phyloP scores from a whole-genome alignment of 2,113 vertebrate genomes.

The Crocuta crocuta region DNA sequence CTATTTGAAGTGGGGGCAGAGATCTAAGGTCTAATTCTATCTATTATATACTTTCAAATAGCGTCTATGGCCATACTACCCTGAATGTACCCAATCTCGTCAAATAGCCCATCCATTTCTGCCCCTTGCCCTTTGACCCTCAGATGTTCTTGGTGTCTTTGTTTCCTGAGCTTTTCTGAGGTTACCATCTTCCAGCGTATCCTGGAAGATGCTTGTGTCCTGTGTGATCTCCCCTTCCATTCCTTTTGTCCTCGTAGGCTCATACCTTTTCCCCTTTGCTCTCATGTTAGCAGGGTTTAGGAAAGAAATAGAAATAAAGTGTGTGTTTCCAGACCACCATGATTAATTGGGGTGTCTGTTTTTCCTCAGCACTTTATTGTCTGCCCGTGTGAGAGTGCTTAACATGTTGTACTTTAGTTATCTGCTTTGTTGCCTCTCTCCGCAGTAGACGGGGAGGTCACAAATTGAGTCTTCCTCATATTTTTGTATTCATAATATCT shows the following conservation, averaged over 20 bases:
- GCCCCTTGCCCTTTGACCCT: not conserved
- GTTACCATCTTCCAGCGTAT: not conserved
- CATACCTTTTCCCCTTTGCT: not conserved
- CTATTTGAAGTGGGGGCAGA: not conserved
- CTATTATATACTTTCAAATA: not conserved
- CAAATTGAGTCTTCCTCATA: not conserved
- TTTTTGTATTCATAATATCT: not conserved
- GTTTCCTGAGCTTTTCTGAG: not conserved
- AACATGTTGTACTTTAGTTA: too few species aligned
- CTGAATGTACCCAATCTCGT: too few species aligned
- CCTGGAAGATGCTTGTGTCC: too few species aligned
- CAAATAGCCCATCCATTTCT: not conserved
- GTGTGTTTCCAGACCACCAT: not conserved
- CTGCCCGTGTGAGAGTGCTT: not conserved
- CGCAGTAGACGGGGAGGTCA: not conserved
- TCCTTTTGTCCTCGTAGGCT: not conserved
- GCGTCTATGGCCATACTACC: too few species aligned
- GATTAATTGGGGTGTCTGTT: not conserved
- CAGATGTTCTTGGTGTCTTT: not conserved
- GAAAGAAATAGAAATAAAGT: not conserved
- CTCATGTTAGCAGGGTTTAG: not conserved
- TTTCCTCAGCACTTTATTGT: not conserved
- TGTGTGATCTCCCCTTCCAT: not conserved
- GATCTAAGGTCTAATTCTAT: not conserved
- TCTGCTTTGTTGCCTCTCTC: not conserved